phyloP scores from a whole-genome alignment of 2,113 vertebrate genomes.

The Ctenomys sociabilis region DNA sequence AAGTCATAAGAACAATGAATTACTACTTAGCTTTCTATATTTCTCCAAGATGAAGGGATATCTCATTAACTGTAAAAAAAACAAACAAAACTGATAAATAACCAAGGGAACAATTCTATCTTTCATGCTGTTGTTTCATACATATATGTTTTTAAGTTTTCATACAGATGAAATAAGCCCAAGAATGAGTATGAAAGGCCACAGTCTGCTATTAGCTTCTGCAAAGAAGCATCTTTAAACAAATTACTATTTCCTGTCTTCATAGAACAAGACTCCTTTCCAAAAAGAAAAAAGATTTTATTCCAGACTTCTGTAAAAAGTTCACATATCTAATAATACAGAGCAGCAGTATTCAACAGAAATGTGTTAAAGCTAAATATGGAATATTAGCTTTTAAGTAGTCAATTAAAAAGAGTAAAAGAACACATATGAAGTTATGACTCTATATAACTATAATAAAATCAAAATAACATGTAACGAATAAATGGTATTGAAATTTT shows the following conservation, averaged over 20 bases:
- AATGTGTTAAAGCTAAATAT: not conserved
- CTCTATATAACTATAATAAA: not conserved
- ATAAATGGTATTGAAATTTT: slow-evolving; percentile 3
- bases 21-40: not conserved
- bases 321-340: not conserved
- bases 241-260: not conserved
- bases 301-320: not conserved
- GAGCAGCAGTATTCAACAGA: not conserved
- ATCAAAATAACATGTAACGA: slow-evolving; percentile 40
- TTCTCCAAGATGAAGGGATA: slow-evolving; percentile 51
- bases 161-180: not conserved
- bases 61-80: slow-evolving; percentile 27
- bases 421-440: slow-evolving; percentile 1
- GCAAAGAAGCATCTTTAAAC: not conserved
- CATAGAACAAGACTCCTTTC: not conserved
- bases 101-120: not conserved
- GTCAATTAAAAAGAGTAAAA: slow-evolving; percentile 23
- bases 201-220: not conserved
- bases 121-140: not conserved
- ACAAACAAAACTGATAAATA: slow-evolving; percentile 30
- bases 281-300: not conserved
- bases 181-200: not conserved
- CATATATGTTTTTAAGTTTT: not conserved
- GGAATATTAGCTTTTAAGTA: slow-evolving; percentile 34
- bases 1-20: slow-evolving; percentile 51